These are phyloP conservation scores for Tamandua tetradactyla DNA, from an alignment of 2,797 vertebrate species.

Conservation along the genomic window DNA sequence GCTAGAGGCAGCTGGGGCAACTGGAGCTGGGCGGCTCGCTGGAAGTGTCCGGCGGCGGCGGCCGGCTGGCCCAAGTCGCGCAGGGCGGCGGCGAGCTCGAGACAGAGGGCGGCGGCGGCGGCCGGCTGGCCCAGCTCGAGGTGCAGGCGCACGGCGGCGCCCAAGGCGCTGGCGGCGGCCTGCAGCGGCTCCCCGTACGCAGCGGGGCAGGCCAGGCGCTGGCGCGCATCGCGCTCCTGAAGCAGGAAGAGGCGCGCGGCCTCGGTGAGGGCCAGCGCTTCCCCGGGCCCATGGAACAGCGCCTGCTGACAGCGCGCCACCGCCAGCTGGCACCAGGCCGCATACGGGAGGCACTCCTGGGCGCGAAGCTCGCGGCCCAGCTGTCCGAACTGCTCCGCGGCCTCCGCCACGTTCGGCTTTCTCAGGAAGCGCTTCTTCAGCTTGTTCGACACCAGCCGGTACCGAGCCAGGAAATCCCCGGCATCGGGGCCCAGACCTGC, in stretches of 20 bases:
- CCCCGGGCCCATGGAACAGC: slow-evolving; percentile 92
- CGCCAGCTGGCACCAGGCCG: slow-evolving; percentile 94
- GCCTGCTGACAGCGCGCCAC: slow-evolving; percentile 95
- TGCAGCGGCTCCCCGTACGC: slow-evolving; percentile 94
- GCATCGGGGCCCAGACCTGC: slow-evolving; percentile 74
- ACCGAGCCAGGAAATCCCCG: slow-evolving; percentile 93
- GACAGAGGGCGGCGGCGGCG: slow-evolving; percentile 93
- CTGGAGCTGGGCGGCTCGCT: slow-evolving; percentile 94
- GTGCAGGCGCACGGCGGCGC: slow-evolving; percentile 91
- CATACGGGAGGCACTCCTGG: slow-evolving; percentile 94
- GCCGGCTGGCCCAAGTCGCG: slow-evolving; percentile 81
- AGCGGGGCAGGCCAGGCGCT: slow-evolving; percentile 84
- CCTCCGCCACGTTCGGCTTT: slow-evolving; percentile 86
- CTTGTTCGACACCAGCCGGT: slow-evolving; percentile 95
- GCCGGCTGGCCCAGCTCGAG: slow-evolving; percentile 93
- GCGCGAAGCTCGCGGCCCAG: slow-evolving; percentile 93
- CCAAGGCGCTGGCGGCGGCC: slow-evolving; percentile 94
- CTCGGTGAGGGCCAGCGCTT: slow-evolving; percentile 92
- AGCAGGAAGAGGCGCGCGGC: slow-evolving; percentile 94
- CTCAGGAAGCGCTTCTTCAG: slow-evolving; percentile 91
- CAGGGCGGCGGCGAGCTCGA: slow-evolving; percentile 92
- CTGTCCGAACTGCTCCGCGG: slow-evolving; percentile 81
- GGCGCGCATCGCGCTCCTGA: slow-evolving; percentile 87
- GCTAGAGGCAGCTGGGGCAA: slow-evolving; percentile 84
- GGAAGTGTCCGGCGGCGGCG: slow-evolving; percentile 91